phyloP scores from a whole-genome alignment of 2,113 vertebrate genomes.

The Percina caprodes region DNA sequence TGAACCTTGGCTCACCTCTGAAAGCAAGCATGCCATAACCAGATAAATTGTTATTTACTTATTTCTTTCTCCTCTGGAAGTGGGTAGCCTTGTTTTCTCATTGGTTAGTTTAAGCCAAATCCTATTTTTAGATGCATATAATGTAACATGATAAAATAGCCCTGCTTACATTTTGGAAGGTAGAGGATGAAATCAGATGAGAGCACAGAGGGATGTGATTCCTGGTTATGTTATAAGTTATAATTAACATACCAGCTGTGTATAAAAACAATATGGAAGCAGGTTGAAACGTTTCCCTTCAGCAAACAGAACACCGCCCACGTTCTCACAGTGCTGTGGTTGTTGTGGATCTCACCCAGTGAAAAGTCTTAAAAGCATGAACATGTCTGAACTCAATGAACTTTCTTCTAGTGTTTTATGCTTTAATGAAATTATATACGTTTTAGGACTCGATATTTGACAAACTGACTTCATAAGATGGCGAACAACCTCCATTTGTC shows the following conservation, averaged over 20 bases:
- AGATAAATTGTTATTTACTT: not conserved
- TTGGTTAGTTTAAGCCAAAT: not conserved
- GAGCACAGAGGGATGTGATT: not conserved
- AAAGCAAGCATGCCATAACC: not conserved
- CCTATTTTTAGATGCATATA: not conserved
- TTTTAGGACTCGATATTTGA: not conserved
- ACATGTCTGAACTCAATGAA: not conserved
- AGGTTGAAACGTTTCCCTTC: slow-evolving; percentile 16
- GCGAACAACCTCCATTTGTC: not conserved
- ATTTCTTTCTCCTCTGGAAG: too few relatives aligned
- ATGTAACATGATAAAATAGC: not conserved
- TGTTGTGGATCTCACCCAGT: not conserved
- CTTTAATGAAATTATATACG: not conserved
- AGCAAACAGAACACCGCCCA: not conserved
- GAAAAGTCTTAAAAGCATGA: not conserved
- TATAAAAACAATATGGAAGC: not conserved
- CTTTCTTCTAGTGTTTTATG: not conserved
- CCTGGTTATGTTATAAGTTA: not conserved
- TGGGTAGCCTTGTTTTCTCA: too few relatives aligned
- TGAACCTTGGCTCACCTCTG: slow-evolving; percentile 20
- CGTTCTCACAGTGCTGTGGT: not conserved
- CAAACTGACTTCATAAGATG: not conserved
- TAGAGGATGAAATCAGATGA: not conserved
- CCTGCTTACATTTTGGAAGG: not conserved
- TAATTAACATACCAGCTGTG: slow-evolving; percentile 33